Evolutionary conservation across 2,888 invertebrate species (phyloP).

Genomic region (Geotrupes spiniger): DNA sequence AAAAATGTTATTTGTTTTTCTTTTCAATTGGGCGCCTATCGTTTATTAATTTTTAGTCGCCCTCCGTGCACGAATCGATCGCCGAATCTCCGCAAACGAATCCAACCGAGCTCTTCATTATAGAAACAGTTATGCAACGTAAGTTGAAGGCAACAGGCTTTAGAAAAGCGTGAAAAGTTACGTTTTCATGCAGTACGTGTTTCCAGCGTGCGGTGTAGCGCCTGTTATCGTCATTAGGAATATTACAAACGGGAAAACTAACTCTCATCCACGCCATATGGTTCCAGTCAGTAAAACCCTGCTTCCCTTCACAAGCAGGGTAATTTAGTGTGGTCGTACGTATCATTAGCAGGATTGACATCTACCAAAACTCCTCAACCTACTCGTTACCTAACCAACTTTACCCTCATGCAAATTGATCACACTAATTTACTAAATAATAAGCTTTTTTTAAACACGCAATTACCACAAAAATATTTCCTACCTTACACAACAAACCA

Average conservation of each 20-base stretch:
- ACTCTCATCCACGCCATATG: conserved; percentile 51
- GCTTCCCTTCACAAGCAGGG: conserved; percentile 32
- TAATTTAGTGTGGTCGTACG: conserved; percentile 52
- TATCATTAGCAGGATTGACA: conserved; percentile 55
- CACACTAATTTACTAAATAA: conserved; percentile 1
- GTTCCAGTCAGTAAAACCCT: conserved; percentile 43
- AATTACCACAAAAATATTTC: too few species aligned
- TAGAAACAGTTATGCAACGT: conserved; percentile 22
- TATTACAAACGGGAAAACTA: conserved; percentile 54
- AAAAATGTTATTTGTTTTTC: conserved; percentile 23
- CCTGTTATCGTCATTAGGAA: conserved; percentile 53
- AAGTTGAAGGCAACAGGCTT: conserved; percentile 2
- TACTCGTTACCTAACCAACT: conserved; percentile 40
- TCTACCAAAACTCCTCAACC: conserved; percentile 42
- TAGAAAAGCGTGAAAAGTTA: conserved; percentile 39
- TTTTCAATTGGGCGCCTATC: conserved; percentile 26
- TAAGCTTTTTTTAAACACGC: too few species aligned
- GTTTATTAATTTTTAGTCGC: conserved; percentile 29
- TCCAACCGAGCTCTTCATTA: conserved; percentile 26
- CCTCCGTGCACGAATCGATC: conserved; percentile 24
- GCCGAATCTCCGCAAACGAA: conserved; percentile 22
- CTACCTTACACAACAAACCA: background rate
- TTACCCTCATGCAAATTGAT: conserved; percentile 17
- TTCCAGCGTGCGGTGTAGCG: conserved; percentile 34
- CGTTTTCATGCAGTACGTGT: conserved; percentile 50